Evolutionary conservation across 2,888 invertebrate genomes (phyloP), one percentile per base, ranked within the genome.

Genomic region (Eurois occulta): DNA sequence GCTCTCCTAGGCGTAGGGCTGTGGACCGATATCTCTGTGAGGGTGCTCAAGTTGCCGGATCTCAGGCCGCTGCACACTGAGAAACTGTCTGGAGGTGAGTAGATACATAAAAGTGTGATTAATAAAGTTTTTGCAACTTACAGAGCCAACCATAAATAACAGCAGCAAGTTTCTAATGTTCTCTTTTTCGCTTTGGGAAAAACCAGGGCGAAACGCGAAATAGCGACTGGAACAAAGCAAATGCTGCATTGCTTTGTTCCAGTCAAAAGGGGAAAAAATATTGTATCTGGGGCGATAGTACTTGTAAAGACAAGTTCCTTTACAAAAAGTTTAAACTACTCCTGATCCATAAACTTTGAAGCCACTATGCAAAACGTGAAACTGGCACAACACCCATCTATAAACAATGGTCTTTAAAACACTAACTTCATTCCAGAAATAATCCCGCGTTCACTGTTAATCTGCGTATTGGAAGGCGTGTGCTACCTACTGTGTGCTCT

Each of bases 21-120:
- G 68, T 99, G 99, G 99, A 99, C 99, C 1, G 99, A 99, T 92
- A 99, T 99, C 90, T 99, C 99, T 0, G 99, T 99, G 52, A 97
- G 99, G 21, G 98, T 99, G 83, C 96, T 99, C 43, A 97, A 97
- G 21, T 94, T 99, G 83, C 99, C 99, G 0, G 97, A 97, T 77
- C 97, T 99, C 72, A 97, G 97, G 77, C 98, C 98, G 89, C 97
- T 99, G 74, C 98, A 98, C 92, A 98, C 98, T 43, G 99, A 99
- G 95, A 98, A 98, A 91, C 96, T 99, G 1, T 98, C 98, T 52
- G 99, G 99, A 90, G 98, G 98, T 98, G 91, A 67, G 86, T 82
- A 35, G 2, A 10, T 67, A 16, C 1, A 67, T 32, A 32, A 32
- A 21, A 46, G 28, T 65, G 5, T 28, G 21, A 18, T 21, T 28